These are phyloP conservation scores for Macrosiphum euphorbiae DNA, from an alignment of 2,888 invertebrate species.

Conservation along the genomic window DNA sequence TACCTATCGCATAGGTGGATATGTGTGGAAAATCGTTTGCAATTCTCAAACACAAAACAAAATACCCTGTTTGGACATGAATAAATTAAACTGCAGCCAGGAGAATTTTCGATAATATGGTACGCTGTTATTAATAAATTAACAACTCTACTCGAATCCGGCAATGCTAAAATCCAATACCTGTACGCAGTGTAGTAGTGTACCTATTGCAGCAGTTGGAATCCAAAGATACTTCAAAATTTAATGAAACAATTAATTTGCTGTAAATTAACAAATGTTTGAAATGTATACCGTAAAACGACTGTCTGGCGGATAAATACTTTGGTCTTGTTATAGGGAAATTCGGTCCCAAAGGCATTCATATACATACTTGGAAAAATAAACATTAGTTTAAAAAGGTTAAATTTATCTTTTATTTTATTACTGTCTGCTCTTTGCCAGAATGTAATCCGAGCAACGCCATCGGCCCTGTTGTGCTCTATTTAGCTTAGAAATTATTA, in stretches of 20 bases:
- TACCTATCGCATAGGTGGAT: not conserved
- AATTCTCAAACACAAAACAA: not conserved
- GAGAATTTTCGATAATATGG: not conserved
- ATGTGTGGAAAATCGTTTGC: not conserved
- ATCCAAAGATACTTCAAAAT: not conserved
- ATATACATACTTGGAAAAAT: no score
- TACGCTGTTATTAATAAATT: not conserved
- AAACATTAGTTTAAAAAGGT: no score
- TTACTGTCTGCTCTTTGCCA: no score
- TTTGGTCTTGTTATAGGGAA: no score
- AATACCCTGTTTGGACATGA: not conserved
- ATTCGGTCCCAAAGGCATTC: no score
- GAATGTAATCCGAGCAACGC: no score
- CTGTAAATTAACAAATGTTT: not conserved
- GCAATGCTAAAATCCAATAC: not conserved
- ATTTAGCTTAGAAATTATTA: not conserved
- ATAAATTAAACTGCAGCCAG: not conserved
- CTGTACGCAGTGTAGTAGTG: no score
- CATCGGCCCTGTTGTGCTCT: not conserved
- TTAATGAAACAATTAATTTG: not conserved
- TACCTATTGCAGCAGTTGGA: not conserved
- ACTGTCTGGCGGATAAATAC: no score
- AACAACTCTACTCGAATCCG: not conserved
- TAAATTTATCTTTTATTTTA: no score
- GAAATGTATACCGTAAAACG: no score